Evolutionary conservation across 1,140 invertebrate genomes (phyloP).

Genomic region (Heterodera carotae): DNA sequence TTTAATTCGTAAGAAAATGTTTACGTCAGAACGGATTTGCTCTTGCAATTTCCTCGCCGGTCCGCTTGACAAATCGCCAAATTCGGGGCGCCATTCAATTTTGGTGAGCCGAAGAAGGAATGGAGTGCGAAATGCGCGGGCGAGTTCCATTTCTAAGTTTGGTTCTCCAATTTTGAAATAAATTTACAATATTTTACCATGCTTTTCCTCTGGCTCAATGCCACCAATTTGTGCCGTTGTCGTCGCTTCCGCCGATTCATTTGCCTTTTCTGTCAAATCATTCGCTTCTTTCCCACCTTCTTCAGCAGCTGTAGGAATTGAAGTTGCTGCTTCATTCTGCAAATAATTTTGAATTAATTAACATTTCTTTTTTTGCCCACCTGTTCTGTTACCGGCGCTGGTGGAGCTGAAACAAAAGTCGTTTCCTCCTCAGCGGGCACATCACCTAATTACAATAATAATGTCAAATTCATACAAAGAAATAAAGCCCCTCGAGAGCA

Average conservation of each 20-base stretch:
- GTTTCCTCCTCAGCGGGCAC: neutral
- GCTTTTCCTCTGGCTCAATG: too few relatives aligned
- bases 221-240: neutral
- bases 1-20: too few relatives aligned
- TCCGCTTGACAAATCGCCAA: conserved; percentile 23
- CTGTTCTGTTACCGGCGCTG: too few relatives aligned
- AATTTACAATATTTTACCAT: too few relatives aligned
- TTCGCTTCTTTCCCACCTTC: neutral
- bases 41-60: conserved; percentile 16
- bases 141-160: neutral
- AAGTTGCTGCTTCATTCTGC: neutral
- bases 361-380: too few relatives aligned
- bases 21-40: conserved; percentile 16
- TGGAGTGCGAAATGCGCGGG: conserved; percentile 13
- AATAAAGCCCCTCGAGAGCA: too few relatives aligned
- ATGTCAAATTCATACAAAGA: neutral
- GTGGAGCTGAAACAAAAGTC: neutral
- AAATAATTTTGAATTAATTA: too few relatives aligned
- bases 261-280: neutral
- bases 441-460: neutral
- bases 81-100: conserved; percentile 25
- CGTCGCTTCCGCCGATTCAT: neutral
- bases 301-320: neutral
- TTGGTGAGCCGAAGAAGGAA: conserved; percentile 18
- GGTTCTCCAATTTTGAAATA: neutral